phyloP scores from a whole-genome alignment of 2,888 invertebrate genomes.

The Cryptus viduatorius region DNA sequence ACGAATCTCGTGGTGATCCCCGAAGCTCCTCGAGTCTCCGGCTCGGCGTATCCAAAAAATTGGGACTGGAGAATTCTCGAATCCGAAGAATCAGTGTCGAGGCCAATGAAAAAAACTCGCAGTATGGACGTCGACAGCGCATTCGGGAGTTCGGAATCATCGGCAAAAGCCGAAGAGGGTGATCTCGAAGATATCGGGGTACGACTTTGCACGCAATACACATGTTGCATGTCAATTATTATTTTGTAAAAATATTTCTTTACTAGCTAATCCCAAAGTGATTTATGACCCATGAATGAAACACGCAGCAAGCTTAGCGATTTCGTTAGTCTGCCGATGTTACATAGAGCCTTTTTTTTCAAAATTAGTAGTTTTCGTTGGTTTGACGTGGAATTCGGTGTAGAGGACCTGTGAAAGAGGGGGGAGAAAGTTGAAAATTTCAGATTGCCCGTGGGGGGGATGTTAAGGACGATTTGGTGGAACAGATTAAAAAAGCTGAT shows the following conservation, averaged over 20 bases:
- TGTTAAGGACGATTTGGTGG: conserved; percentile 74
- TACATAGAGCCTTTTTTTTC: conserved; percentile 26
- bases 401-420: conserved; percentile 57
- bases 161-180: conserved; percentile 66
- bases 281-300: conserved; percentile 23
- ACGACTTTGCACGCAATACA: conserved; percentile 54
- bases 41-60: conserved; percentile 88
- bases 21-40: conserved; percentile 93
- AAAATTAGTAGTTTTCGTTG: conserved; percentile 2
- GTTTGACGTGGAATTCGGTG: conserved; percentile 46
- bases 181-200: conserved; percentile 68
- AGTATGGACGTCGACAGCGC: conserved; percentile 83
- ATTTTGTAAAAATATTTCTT: conserved; percentile 27
- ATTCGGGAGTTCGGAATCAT: conserved; percentile 79
- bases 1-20: conserved; percentile 90
- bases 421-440: conserved; percentile 68
- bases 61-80: conserved; percentile 91
- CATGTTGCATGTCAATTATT: conserved; percentile 44
- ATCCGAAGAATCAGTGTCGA: conserved; percentile 83
- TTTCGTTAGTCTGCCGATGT: conserved; percentile 14
- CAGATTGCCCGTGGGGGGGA: conserved; percentile 69
- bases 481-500: conserved; percentile 77
- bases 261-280: conserved; percentile 10
- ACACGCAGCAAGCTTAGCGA: conserved; percentile 41
- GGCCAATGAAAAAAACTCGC: conserved; percentile 86